Evolutionary conservation across 2,113 vertebrate genomes (phyloP).

Genomic region (Dascyllus trimaculatus): DNA sequence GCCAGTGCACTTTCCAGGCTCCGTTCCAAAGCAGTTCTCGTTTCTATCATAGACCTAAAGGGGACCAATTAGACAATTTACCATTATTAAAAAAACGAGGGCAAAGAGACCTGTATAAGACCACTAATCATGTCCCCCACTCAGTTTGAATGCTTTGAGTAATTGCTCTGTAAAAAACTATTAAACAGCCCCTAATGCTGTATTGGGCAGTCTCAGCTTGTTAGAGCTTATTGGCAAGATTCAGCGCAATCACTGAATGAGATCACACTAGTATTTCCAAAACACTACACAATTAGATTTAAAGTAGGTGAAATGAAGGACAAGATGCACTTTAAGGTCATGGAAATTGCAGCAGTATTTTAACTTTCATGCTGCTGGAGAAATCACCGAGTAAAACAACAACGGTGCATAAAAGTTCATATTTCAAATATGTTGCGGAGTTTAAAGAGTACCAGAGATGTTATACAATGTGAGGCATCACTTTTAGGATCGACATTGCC

Average conservation of each 20-base stretch:
- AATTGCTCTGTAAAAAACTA: slow-evolving; percentile 20
- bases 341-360: no score
- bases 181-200: not conserved
- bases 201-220: slow-evolving; percentile 10
- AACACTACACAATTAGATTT: slow-evolving; percentile 10
- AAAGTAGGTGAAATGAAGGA: not conserved
- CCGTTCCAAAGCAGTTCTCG: slow-evolving; percentile 27
- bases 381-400: not conserved
- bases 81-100: slow-evolving; percentile 23
- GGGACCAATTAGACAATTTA: slow-evolving; percentile 38
- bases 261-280: slow-evolving; percentile 38
- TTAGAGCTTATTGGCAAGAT: slow-evolving; percentile 27
- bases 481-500: no score
- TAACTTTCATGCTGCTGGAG: no score
- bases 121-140: slow-evolving; percentile 31
- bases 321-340: not conserved
- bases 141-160: slow-evolving; percentile 31
- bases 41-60: slow-evolving; percentile 39
- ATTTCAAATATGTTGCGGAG: no score
- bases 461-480: no score
- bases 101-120: slow-evolving; percentile 3
- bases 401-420: not conserved
- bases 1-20: slow-evolving; percentile 43
- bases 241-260: slow-evolving; percentile 7
- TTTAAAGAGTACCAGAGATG: no score